A percentile compares a stretch with the other conserved stretches of the same genome.
Evolutionary conservation across 2,888 invertebrate genomes (phyloP).

Genomic region (Zonitis immaculata): DNA sequence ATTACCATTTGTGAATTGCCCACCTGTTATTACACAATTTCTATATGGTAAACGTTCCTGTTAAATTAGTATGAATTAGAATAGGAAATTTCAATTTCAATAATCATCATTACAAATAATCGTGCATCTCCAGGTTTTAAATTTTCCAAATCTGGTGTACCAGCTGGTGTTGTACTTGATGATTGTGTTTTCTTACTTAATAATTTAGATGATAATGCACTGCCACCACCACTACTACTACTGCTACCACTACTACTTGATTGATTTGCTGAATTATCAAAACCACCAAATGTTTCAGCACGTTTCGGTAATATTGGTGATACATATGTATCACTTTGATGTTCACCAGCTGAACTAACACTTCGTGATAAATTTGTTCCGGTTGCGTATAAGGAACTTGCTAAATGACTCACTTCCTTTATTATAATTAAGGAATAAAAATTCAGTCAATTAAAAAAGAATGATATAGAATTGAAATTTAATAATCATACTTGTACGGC

Average conservation of each 20-base stretch:
- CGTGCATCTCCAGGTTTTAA: constrained; percentile 46
- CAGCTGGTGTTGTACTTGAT: constrained; percentile 40
- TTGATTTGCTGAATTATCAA: constrained; percentile 59
- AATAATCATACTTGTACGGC: constrained; percentile 66
- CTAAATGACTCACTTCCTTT: constrained; percentile 70
- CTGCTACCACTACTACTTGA: constrained; percentile 14
- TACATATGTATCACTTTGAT: constrained; percentile 79
- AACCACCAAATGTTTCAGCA: constrained; percentile 95
- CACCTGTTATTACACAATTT: constrained; percentile 51
- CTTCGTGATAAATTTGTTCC: constrained; percentile 82
- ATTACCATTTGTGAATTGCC: constrained; percentile 47
- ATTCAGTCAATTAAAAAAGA: background rate
- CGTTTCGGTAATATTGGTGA: constrained; percentile 84
- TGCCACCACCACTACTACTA: background rate
- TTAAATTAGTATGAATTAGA: background rate
- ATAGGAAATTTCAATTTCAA: background rate
- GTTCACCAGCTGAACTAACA: constrained; percentile 90
- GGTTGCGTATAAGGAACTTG: constrained; percentile 66
- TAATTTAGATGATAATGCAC: constrained; percentile 34
- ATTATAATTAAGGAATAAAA: constrained; percentile 4
- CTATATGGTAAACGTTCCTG: constrained; percentile 52
- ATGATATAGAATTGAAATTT: too few relatives aligned
- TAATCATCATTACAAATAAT: constrained; percentile 41
- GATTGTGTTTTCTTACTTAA: constrained; percentile 43
- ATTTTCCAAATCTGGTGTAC: constrained; percentile 46